Evolutionary conservation across 92 coral and sea anemone species (phyloP), one percentile per base, ranked within the genome.

Genomic region (Epizoanthus ramosus): DNA sequence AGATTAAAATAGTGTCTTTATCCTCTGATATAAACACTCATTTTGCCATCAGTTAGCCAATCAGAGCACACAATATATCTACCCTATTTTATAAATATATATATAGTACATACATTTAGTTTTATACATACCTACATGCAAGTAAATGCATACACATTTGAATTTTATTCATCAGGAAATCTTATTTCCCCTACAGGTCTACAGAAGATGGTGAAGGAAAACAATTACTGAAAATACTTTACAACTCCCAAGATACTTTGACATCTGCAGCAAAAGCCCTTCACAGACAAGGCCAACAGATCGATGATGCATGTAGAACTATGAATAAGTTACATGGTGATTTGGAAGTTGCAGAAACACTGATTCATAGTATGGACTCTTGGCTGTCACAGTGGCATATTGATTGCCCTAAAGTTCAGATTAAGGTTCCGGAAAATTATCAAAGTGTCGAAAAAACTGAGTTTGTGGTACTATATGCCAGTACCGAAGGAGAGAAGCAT

Each of bases 311-410:
- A 23, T 94, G 98, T 19, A 24, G 85, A 61, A 92, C 92, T 68
- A 97, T 94, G 95, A 97, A 94, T 89, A 94, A 83, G 79, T 83
- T 97, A 68, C 99, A 97, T 75, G 95, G 88, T 70, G 95, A 97
- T 68, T 87, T 97, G 61, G 88, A 87, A 57, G 91, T 97, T 3
- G 98, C 97, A 84, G 99, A 97, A 71, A 97, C 92, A 13, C 59
- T 97, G 33, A 88, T 94, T 28, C 85, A 90, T 54, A 93, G 95
- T 85, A 83, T 97, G 70, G 98, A 90, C 60, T 73, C 97, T 0
- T 97, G 99, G 99, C 43, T 97, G 15, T 87, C 85, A 71, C 92
- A 85, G 75, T 97, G 98, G 97, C 76, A 90, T 64, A 63, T 92
- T 41, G 84, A 87, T 57, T 74, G 83, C 45, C 93, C 91, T 2